These are phyloP conservation scores for Calameuta pallipes DNA, from an alignment of 2,888 invertebrate species.

Conservation along the genomic window DNA sequence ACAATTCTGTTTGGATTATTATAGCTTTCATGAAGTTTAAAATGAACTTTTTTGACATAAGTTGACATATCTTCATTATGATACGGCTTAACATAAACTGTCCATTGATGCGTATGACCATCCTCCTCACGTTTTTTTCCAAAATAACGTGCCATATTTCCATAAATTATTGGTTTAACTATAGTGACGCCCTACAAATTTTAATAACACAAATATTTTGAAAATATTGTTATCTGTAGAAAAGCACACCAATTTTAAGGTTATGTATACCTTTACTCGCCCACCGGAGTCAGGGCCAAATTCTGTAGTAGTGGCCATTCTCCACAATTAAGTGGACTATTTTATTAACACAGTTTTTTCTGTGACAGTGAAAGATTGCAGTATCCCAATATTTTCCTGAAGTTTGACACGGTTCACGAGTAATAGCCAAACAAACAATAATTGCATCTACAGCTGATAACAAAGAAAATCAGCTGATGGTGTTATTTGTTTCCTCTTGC, in stretches of 20 bases:
- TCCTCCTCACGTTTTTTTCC: slow-evolving; percentile 97
- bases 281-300: slow-evolving; percentile 1
- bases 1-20: slow-evolving; percentile 93
- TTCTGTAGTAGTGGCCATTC: slow-evolving; percentile 2
- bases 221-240: background rate
- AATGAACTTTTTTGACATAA: slow-evolving; percentile 95
- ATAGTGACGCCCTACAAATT: slow-evolving; percentile 80
- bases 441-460: background rate
- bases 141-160: slow-evolving; percentile 94
- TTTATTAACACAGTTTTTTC: background rate
- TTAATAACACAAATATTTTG: background rate
- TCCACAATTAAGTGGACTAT: background rate
- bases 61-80: slow-evolving; percentile 92
- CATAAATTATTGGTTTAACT: slow-evolving; percentile 95
- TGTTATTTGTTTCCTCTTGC: background rate
- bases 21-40: slow-evolving; percentile 98
- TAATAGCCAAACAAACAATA: background rate
- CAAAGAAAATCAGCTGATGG: background rate
- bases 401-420: background rate
- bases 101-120: slow-evolving; percentile 99
- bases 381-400: background rate
- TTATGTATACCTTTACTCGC: background rate
- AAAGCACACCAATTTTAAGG: background rate
- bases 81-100: slow-evolving; percentile 94
- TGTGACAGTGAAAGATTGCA: background rate